Evolutionary conservation across 2,888 invertebrate species (phyloP), one percentile per base, ranked within the genome.

Genomic region (Thymelicus lineola): DNA sequence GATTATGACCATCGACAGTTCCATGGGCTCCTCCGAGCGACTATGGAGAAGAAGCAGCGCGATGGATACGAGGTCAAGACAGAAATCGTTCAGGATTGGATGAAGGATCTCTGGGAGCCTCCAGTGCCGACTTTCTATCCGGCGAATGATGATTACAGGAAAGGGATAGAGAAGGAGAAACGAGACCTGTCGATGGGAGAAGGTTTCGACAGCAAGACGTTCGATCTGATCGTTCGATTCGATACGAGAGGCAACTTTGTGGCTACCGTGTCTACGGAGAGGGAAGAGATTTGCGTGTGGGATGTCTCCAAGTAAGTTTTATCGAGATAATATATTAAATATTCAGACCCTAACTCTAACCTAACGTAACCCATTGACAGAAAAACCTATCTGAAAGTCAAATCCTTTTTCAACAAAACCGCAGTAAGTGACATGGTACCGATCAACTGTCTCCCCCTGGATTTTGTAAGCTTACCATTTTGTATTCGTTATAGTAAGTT

Each of bases 1-100:
- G 96, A 96, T 79, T 97, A 97, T 77, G 98, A 98, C 84, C 97
- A 97, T 45, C 94, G 96, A 79, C 98, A 98, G 86, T 96, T 98
- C 79, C 97, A 96, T 79, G 96, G 97, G 4, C 95, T 97, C 74
- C 74, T 94, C 0, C 75, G 90, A 73, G 81, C 82, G 59, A 89
- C 87, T 0, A 83, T 93, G 78, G 91, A 93, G 80, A 89, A 87
- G 66, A 77, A 88, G 50, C 82, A 88, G 36, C 76, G 90, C 10
- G 88, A 90, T 53, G 90, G 89, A 1, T 38, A 81, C 5, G 85
- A 89, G 35, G 80, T 90, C 0, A 84, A 86, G 65, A 85, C 86
- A 57, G 85, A 88, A 71, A 85, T 91, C 12, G 93, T 93, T 1
- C 86, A 85, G 74, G 89, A 85, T 73, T 94, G 90, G 94, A 86